Evolutionary conservation across 1,140 invertebrate species (phyloP).

Genomic region (Sinella curviseta): DNA sequence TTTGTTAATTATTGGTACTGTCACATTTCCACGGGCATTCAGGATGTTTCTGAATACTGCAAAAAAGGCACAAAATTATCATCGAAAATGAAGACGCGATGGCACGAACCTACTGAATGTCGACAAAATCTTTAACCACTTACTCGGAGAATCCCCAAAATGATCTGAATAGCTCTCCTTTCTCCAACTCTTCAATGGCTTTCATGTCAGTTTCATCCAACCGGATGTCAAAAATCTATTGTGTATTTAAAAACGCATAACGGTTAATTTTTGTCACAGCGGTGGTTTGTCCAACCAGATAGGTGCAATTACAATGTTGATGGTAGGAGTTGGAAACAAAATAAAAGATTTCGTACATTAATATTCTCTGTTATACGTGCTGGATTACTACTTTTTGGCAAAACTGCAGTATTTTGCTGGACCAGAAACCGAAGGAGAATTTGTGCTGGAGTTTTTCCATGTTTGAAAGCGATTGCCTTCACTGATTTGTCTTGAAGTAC

Average conservation of each 20-base stretch:
- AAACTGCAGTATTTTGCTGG: conserved; percentile 51
- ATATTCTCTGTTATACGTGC: conserved; percentile 31
- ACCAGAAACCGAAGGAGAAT: conserved; percentile 55
- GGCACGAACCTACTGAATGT: not conserved
- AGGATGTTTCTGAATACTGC: not conserved
- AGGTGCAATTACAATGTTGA: not conserved
- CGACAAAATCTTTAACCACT: not conserved
- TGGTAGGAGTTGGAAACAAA: not conserved
- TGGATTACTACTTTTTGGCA: conserved; percentile 36
- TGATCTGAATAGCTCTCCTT: not conserved
- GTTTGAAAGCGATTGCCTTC: conserved; percentile 48
- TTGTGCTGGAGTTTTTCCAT: conserved; percentile 52
- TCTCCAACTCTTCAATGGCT: not conserved
- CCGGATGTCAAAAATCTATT: not conserved
- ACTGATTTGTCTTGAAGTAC: conserved; percentile 48
- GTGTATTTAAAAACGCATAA: not conserved
- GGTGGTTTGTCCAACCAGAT: not conserved
- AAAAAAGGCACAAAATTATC: no score
- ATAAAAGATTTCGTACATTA: conserved; percentile 1
- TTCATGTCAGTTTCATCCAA: not conserved
- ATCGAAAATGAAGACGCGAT: not conserved
- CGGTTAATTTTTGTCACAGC: no score
- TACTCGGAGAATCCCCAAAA: not conserved
- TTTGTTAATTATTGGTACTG: not conserved
- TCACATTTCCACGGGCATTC: not conserved